Evolutionary conservation across 37 sponge, comb jelly and placozoan genomes (phyloP), one percentile per base, ranked within the genome.

Genomic region (Crambe crambe): DNA sequence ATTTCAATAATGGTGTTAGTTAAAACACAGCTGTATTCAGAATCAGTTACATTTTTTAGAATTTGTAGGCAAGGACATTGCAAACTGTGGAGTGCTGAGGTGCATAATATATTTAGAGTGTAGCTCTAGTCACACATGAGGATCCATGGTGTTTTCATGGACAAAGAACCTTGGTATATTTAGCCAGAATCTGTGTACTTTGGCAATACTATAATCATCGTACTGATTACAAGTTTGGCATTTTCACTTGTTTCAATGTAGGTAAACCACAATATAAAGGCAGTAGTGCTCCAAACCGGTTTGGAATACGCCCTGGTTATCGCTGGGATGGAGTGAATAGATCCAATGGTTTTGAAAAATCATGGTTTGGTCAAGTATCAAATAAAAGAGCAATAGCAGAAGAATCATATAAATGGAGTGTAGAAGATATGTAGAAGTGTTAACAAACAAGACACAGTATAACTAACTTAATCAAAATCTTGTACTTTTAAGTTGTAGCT

Each of bases 251-350:
- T 20, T 22, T 32, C 2, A 31, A 17, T 65, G 66, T 9, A 91
- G 93, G 58, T 59, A 80, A 56, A 42, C 97, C 96, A 9, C 77
- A 72, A 30, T 98, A 81, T 81, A 86, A 79, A 42, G 96, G 95
- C 0, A 41, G 73, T 5, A 89, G 72, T 27, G 96, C 99, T 30
- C 90, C 83, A 30, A 98, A 98, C 76, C 78, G 99, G 21, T 98
- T 89, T 80, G 84, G 81, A 42, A 89, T 98, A 42, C 58, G 86
- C 9, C 99, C 99, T 2, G 99, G 99, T 1, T 91, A 94, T 58
- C 82, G 97, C 15, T 98, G 99, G 99, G 99, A 98, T 87, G 96
- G 96, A 25, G 94, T 96, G 29, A 90, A 95, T 70, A 56, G 99
- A 31, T 96, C 99, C 1, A 98, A 98, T 72, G 99, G 99, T 0